phyloP scores from a whole-genome alignment of 2,113 vertebrate genomes.

The human region DNA sequence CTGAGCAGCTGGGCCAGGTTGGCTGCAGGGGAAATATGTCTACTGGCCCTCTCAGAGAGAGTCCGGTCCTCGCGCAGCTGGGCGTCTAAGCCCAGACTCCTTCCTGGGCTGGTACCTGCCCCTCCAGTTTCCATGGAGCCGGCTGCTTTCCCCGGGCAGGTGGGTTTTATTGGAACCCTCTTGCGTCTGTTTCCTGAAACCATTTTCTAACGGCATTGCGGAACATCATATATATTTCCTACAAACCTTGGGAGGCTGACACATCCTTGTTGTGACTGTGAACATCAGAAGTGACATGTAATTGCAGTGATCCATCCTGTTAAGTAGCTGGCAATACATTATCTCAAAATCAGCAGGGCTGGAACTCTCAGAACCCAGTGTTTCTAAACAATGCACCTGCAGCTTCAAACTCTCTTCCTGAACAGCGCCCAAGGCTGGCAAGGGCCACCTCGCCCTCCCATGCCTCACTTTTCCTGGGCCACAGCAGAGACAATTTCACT shows the following conservation, averaged over 20 bases:
- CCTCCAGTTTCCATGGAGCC: neutral
- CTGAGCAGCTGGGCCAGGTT: neutral
- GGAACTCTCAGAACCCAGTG: slow-evolving; percentile 49
- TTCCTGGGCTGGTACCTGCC: neutral
- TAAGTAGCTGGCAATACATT: slow-evolving; percentile 79
- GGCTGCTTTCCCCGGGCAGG: neutral
- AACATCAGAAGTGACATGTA: slow-evolving; percentile 83
- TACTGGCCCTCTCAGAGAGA: neutral
- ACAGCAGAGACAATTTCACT: neutral
- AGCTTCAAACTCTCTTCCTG: neutral
- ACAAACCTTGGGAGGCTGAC: slow-evolving; percentile 80
- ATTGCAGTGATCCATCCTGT: slow-evolving; percentile 79
- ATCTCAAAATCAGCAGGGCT: slow-evolving; percentile 54
- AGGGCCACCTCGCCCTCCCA: rapidly evolving
- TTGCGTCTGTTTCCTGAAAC: slow-evolving; percentile 62
- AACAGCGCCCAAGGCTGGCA: rapidly evolving
- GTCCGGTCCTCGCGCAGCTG: no score
- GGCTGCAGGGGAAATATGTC: neutral
- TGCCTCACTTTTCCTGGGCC: neutral
- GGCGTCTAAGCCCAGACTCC: rapidly evolving
- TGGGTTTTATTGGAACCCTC: slow-evolving; percentile 68
- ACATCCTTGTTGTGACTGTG: slow-evolving; percentile 81
- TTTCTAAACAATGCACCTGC: slow-evolving; percentile 61
- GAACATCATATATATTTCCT: slow-evolving; percentile 77
- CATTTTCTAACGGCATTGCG: neutral